Conservation (phyloP, 2,797 vertebrate genomes). For the Peromyscus nudipes region DNA sequence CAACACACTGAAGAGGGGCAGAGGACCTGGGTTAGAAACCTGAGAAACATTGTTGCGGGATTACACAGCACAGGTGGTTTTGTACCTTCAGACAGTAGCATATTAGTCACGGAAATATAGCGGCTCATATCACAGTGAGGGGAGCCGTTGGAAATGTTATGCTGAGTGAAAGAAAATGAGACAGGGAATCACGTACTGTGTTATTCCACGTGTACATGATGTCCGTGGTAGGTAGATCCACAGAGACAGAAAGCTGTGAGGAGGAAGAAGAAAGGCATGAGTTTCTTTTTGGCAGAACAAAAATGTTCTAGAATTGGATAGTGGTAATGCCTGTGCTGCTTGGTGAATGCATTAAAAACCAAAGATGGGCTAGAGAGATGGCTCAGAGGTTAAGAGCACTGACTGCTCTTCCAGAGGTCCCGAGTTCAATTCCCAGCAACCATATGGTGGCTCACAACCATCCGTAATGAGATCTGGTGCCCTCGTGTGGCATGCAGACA, state of each 20-base stretch:
- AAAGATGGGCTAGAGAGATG: too few relatives aligned
- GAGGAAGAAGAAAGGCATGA: neutral
- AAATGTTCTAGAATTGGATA: neutral
- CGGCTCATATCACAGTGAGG: neutral
- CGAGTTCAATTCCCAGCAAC: too few relatives aligned
- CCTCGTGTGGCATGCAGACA: too few relatives aligned
- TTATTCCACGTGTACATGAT: neutral
- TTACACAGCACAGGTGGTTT: neutral
- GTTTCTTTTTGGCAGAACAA: neutral
- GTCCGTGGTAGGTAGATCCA: neutral
- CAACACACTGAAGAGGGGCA: neutral
- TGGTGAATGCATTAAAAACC: neutral
- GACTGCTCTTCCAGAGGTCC: too few relatives aligned
- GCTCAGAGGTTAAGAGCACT: too few relatives aligned
- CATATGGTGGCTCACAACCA: too few relatives aligned
- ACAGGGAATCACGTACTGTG: neutral
- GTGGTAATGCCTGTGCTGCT: neutral
- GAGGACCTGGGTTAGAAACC: neutral
- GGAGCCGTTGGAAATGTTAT: neutral
- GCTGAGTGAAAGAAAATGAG: neutral
- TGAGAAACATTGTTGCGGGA: neutral
- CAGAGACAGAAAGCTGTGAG: neutral
- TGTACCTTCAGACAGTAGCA: accelerated
- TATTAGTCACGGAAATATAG: neutral
- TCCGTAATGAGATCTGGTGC: too few relatives aligned